Evolutionary conservation across 1,140 invertebrate species (phyloP).

Genomic region (Stenopsyche tienmushanensis): DNA sequence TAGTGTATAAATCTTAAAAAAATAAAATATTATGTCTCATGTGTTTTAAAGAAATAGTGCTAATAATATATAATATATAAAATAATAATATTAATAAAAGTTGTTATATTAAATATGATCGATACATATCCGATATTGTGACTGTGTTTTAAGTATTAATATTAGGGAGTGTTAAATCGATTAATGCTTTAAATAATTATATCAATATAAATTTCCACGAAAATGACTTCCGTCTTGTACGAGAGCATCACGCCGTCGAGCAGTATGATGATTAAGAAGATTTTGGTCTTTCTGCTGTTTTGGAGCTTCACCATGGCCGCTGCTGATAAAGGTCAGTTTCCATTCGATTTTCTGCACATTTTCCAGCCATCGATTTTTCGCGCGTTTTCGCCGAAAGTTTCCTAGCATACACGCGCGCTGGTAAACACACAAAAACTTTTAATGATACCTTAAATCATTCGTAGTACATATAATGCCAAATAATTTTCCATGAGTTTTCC

Average conservation of each 20-base stretch:
- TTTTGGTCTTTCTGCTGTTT: conserved; percentile 1
- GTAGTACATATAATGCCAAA: not conserved
- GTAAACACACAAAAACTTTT: not conserved
- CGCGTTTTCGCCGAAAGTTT: not conserved
- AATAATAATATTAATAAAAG: not conserved
- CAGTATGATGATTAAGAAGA: not conserved
- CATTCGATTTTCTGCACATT: not conserved
- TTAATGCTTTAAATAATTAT: no score
- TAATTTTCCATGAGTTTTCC: conserved; percentile 9
- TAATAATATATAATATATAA: not conserved
- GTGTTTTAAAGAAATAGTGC: no score
- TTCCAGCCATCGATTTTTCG: not conserved
- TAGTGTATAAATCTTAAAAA: no score
- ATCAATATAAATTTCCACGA: not conserved
- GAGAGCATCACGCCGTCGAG: not conserved
- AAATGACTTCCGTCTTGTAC: conserved; percentile 3
- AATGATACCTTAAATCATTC: not conserved
- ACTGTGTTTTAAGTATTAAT: not conserved
- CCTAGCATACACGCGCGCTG: not conserved
- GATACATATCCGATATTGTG: not conserved
- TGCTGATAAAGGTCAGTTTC: conserved; percentile 15
- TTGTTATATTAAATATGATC: conserved; percentile 4
- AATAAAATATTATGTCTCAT: no score
- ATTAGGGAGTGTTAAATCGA: not conserved
- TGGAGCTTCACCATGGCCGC: conserved; percentile 2